Evolutionary conservation across 37 sponge, comb jelly and placozoan genomes (phyloP).

Genomic region (Hexactinellida sp.): DNA sequence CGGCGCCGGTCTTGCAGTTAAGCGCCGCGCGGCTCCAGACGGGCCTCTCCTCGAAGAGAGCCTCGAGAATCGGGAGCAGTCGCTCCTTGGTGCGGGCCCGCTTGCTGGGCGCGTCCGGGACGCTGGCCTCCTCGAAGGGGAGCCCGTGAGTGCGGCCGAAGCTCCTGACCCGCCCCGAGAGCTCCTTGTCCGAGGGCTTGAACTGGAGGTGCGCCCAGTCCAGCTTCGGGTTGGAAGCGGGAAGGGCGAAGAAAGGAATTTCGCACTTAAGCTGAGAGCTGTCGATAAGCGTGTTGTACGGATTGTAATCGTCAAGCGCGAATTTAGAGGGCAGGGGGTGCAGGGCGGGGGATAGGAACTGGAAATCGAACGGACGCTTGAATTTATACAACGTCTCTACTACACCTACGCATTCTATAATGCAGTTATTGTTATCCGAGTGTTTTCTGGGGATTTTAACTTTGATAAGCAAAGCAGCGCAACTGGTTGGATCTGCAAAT

Average conservation of each 20-base stretch:
- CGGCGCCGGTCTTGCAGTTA: slow-evolving; percentile 6
- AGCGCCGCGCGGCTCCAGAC: slow-evolving; percentile 59
- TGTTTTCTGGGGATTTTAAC: not conserved
- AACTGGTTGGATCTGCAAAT: not conserved
- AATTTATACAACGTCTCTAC: not conserved
- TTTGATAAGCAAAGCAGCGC: not conserved
- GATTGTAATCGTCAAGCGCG: not conserved
- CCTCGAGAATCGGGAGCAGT: not conserved
- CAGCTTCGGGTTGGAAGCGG: not conserved
- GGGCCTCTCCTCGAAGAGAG: slow-evolving; percentile 71
- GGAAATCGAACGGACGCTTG: not conserved
- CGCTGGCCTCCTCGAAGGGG: not conserved
- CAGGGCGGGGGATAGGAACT: not conserved
- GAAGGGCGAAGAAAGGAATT: not conserved
- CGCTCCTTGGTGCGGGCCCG: not conserved
- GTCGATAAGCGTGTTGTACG: not conserved
- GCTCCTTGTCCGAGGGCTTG: not conserved
- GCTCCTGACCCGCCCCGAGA: not conserved
- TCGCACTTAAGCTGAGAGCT: not conserved
- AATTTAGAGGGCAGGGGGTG: not conserved
- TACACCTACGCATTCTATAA: not conserved
- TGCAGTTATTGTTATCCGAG: not conserved
- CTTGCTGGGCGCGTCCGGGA: not conserved
- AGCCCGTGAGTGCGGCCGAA: not conserved
- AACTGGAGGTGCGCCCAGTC: not conserved